phyloP scores from a whole-genome alignment of 2,797 vertebrate genomes.

The Geotria australis region DNA sequence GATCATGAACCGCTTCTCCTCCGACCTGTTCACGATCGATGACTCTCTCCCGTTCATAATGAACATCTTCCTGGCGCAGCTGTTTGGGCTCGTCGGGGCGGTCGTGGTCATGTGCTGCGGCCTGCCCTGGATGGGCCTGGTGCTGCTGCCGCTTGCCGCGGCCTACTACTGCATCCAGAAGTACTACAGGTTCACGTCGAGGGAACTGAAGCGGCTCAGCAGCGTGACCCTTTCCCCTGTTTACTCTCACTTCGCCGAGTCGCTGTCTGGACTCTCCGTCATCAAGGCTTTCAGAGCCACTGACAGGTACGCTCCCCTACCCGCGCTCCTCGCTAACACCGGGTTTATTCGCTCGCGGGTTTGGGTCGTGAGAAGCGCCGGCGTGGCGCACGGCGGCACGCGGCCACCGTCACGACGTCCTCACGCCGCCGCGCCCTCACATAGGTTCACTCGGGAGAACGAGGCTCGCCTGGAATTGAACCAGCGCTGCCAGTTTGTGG shows the following conservation, averaged over 20 bases:
- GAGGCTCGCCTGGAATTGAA: conserved; percentile 36
- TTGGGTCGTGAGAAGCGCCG: too few relatives aligned
- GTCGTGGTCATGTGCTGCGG: conserved; percentile 44
- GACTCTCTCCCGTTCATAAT: conserved; percentile 60
- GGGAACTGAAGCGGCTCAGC: conserved; percentile 60
- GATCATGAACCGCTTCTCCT: conserved; percentile 74
- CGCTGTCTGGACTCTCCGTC: conserved; percentile 38
- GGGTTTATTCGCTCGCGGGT: too few relatives aligned
- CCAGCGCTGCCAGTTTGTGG: conserved; percentile 61
- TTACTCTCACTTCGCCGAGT: conserved; percentile 82
- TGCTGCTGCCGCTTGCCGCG: conserved; percentile 27
- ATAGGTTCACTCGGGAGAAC: conserved; percentile 54
- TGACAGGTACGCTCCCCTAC: conserved; percentile 17
- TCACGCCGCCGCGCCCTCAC: not conserved
- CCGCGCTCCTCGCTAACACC: too few relatives aligned
- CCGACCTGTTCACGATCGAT: conserved; percentile 52
- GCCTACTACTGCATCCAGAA: conserved; percentile 38
- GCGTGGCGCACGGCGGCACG: too few relatives aligned
- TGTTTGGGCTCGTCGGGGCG: conserved; percentile 34
- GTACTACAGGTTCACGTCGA: conserved; percentile 45
- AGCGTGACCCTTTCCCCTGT: conserved; percentile 64
- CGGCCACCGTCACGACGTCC: too few relatives aligned
- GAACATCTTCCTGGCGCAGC: conserved; percentile 57
- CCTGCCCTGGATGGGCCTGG: conserved; percentile 44
- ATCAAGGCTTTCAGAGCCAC: conserved; percentile 35